Conservation (phyloP, 2,113 vertebrate genomes). For the Meriones unguiculatus region DNA sequence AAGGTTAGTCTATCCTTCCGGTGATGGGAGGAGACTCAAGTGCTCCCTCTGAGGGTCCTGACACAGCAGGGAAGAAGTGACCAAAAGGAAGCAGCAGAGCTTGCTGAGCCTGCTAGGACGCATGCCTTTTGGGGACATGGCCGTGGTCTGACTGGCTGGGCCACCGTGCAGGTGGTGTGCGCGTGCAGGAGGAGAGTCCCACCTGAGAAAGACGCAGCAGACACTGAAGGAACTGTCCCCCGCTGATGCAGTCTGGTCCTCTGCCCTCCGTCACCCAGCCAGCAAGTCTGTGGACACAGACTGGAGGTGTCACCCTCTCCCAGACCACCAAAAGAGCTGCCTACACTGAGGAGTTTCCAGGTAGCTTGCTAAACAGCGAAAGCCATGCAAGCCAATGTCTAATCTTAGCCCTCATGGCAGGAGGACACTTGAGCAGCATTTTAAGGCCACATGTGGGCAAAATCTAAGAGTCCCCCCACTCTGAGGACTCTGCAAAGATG, state of each 20-base stretch:
- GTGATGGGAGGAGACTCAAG: not conserved
- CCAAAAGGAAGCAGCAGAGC: not conserved
- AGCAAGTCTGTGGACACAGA: fast-evolving
- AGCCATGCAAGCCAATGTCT: not conserved
- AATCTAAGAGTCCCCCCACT: not conserved
- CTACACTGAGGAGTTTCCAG: not conserved
- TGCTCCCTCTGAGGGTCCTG: too few species aligned
- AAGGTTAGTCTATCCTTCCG: not conserved
- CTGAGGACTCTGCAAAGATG: not conserved
- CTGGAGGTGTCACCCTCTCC: not conserved
- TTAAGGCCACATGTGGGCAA: not conserved
- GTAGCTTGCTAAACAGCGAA: not conserved
- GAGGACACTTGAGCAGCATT: not conserved
- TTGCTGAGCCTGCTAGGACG: not conserved
- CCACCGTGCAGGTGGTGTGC: fast-evolving
- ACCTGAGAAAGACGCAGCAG: not conserved
- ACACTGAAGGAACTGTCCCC: not conserved
- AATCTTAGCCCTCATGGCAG: not conserved
- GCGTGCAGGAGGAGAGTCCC: too few species aligned
- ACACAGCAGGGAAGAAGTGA: not conserved
- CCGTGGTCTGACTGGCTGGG: not conserved
- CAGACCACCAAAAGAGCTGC: not conserved
- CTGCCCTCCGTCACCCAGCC: not conserved
- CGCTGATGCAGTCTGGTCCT: fast-evolving
- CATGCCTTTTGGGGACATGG: not conserved